Evolutionary conservation across 2,888 invertebrate genomes (phyloP).

Genomic region (Pterobdella sp.): DNA sequence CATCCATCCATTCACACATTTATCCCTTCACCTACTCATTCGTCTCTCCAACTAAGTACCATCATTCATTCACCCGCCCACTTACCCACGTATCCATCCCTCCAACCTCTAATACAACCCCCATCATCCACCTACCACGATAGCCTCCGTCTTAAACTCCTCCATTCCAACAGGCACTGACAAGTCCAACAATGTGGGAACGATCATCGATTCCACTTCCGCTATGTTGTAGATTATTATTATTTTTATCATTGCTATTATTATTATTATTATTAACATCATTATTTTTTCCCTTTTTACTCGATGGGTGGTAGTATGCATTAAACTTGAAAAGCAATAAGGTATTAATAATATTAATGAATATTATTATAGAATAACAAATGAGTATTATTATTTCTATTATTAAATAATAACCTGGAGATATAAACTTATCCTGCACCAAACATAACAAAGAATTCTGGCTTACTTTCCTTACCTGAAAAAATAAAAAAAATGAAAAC

Average conservation of each 20-base stretch:
- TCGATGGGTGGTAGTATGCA: constrained; percentile 41
- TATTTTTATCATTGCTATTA: constrained; percentile 45
- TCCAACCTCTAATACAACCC: background rate
- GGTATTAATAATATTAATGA: constrained; percentile 55
- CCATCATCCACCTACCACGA: constrained; percentile 46
- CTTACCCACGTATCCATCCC: background rate
- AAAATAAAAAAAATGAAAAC: constrained; percentile 13
- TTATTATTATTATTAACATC: background rate
- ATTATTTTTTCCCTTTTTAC: background rate
- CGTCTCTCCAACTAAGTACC: too few species aligned
- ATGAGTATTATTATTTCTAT: background rate
- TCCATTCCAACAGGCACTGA: constrained; percentile 55
- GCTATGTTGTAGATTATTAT: constrained; percentile 44
- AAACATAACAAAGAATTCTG: constrained; percentile 60
- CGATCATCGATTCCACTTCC: constrained; percentile 61
- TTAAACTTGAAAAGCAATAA: constrained; percentile 54
- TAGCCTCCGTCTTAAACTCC: constrained; percentile 54
- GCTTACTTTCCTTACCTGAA: constrained; percentile 61
- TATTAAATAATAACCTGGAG: constrained; percentile 25
- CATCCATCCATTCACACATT: too few species aligned
- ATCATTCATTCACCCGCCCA: background rate
- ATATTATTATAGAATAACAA: background rate
- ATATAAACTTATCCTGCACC: constrained; percentile 58
- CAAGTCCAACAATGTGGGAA: constrained; percentile 60
- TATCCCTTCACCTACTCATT: too few species aligned